Conservation (phyloP, 2,113 vertebrate genomes). For the Pomatorhinus ruficollis region DNA sequence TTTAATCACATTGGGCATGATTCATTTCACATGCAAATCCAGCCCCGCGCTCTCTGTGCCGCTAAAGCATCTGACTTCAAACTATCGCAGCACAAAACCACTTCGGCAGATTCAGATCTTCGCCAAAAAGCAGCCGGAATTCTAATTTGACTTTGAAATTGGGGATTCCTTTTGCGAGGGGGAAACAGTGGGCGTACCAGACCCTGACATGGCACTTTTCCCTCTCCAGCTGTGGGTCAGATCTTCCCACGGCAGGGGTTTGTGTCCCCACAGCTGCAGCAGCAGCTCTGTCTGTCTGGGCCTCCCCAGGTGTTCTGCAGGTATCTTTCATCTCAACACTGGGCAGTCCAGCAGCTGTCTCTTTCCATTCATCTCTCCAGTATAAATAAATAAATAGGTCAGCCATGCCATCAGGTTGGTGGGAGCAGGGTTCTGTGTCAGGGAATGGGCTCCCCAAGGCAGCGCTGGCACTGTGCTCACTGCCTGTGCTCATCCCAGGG, state of each 20-base stretch:
- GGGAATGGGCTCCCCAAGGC: background rate
- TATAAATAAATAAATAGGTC: background rate
- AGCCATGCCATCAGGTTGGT: rapidly evolving
- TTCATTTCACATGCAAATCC: slow-evolving; percentile 67
- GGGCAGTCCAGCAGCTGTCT: background rate
- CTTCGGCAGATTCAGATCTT: background rate
- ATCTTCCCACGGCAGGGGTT: background rate
- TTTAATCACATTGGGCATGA: background rate
- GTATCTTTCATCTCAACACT: background rate
- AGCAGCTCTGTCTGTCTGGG: background rate
- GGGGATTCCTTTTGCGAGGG: background rate
- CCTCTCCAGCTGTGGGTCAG: background rate
- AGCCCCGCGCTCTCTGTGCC: background rate
- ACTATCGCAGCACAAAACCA: background rate
- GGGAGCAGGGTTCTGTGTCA: background rate
- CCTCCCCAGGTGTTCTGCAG: background rate
- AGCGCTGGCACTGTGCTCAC: rapidly evolving
- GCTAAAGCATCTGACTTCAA: slow-evolving; percentile 48
- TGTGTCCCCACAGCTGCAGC: rapidly evolving
- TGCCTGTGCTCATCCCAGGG: rapidly evolving
- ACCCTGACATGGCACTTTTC: rapidly evolving
- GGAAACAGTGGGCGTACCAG: rapidly evolving
- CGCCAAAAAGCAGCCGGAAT: background rate
- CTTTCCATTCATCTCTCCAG: background rate
- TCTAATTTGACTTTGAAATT: background rate